A percentile compares a stretch with the other conserved stretches of the same genome.
phyloP scores from a whole-genome alignment of 1,140 invertebrate species.

The Drosophila pseudoananassae region DNA sequence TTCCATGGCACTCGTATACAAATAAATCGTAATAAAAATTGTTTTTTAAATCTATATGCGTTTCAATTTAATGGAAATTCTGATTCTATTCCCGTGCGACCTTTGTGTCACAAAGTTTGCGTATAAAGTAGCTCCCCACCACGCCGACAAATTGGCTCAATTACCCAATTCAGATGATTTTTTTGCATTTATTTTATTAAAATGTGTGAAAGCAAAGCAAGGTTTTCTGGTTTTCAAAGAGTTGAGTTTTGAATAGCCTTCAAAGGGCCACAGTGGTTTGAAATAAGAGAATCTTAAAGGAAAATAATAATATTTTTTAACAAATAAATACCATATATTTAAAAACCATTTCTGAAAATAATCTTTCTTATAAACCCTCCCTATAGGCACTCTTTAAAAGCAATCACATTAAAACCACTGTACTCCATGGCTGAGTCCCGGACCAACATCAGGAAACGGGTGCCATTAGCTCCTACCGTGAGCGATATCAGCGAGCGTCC shows the following conservation, averaged over 20 bases:
- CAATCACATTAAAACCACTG: constrained; percentile 33
- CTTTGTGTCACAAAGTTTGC: constrained; percentile 31
- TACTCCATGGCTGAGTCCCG: constrained; percentile 26
- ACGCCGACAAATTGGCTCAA: constrained; percentile 78
- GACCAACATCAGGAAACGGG: constrained; percentile 46
- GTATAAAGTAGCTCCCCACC: constrained; percentile 17
- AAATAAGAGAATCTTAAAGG: background rate
- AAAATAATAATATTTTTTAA: too few species aligned
- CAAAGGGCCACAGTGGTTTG: constrained; percentile 48
- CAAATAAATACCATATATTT: too few species aligned
- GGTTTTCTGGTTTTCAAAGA: constrained; percentile 27
- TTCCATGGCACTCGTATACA: background rate
- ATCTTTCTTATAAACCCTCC: too few species aligned
- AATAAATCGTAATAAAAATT: constrained; percentile 25
- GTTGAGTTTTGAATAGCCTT: constrained; percentile 6
- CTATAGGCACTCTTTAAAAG: background rate
- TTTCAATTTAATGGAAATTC: constrained; percentile 30
- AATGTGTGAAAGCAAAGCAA: constrained; percentile 73
- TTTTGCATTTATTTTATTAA: constrained; percentile 83
- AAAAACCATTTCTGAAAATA: too few species aligned
- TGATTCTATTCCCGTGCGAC: constrained; percentile 40
- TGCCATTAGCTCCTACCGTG: constrained; percentile 44
- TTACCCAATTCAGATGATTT: constrained; percentile 78
- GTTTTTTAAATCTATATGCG: constrained; percentile 22
- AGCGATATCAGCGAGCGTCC: constrained; percentile 48